These are phyloP conservation scores for Vanacampus margaritifer DNA, from an alignment of 2,113 vertebrate species.

Conservation along the genomic window DNA sequence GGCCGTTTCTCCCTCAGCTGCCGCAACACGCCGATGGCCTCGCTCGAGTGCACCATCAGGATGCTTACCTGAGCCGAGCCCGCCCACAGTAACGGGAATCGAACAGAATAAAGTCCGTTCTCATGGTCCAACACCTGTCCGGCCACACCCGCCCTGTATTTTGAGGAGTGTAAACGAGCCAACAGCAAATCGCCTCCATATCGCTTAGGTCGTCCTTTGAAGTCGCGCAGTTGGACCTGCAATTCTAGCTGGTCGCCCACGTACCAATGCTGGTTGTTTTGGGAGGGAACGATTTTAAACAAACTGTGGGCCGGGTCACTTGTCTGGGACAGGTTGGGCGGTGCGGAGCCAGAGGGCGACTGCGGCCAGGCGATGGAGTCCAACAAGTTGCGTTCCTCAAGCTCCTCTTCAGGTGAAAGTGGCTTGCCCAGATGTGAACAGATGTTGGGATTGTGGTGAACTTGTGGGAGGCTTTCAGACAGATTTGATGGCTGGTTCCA, in stretches of 20 bases:
- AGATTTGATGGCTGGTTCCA: slow-evolving; percentile 54
- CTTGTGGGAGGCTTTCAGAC: slow-evolving; percentile 9
- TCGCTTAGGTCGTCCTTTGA: slow-evolving; percentile 82
- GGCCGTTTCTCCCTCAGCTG: slow-evolving; percentile 82
- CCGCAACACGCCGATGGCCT: slow-evolving; percentile 82
- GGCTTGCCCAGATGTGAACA: slow-evolving; percentile 77
- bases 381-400: slow-evolving; percentile 80
- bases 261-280: slow-evolving; percentile 56
- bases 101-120: slow-evolving; percentile 84
- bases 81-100: slow-evolving; percentile 87
- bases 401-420: slow-evolving; percentile 76
- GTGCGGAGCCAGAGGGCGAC: slow-evolving; percentile 43
- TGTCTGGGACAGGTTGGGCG: slow-evolving; percentile 70
- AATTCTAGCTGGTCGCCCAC: slow-evolving; percentile 84
- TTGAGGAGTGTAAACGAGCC: slow-evolving; percentile 82
- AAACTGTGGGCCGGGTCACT: slow-evolving; percentile 83
- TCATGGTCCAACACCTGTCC: slow-evolving; percentile 83
- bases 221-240: slow-evolving; percentile 83
- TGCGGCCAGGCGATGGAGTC: slow-evolving; percentile 78
- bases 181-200: slow-evolving; percentile 92
- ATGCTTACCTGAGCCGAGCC: slow-evolving; percentile 82
- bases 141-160: slow-evolving; percentile 81
- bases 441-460: slow-evolving; percentile 61
- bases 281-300: slow-evolving; percentile 79
- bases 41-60: slow-evolving; percentile 87